These are phyloP conservation scores for Thera obeliscata DNA, from an alignment of 2,888 invertebrate genomes.

Conservation along the genomic window DNA sequence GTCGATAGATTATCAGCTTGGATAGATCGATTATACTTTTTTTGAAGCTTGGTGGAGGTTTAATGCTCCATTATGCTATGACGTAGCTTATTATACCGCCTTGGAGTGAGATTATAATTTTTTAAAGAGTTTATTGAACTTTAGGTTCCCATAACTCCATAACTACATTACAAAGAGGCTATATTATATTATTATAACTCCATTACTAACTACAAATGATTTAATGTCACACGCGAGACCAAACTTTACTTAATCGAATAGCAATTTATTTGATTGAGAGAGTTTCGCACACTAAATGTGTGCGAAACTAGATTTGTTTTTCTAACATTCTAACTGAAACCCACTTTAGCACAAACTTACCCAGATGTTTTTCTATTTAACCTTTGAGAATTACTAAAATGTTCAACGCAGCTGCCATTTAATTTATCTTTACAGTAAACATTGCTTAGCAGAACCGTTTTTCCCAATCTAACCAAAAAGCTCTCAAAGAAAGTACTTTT, in stretches of 20 bases:
- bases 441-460: constrained; percentile 22
- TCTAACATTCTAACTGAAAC: too few relatives aligned
- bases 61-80: constrained; percentile 26
- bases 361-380: neutral
- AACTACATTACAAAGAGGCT: too few relatives aligned
- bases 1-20: constrained; percentile 37
- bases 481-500: constrained; percentile 34
- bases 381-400: constrained; percentile 2
- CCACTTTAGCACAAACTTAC: too few relatives aligned
- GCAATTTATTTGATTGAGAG: too few relatives aligned
- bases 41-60: constrained; percentile 26
- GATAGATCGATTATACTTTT: constrained; percentile 31
- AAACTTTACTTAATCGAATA: too few relatives aligned
- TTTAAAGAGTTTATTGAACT: neutral
- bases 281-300: too few relatives aligned
- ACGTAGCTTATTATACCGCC: constrained; percentile 14
- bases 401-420: neutral
- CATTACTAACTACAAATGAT: too few relatives aligned
- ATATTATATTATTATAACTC: too few relatives aligned
- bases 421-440: constrained; percentile 14
- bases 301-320: too few relatives aligned
- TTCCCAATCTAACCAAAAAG: constrained; percentile 30
- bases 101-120: neutral
- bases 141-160: neutral
- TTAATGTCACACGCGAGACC: too few relatives aligned